A percentile compares a stretch with the other conserved stretches of the same genome.
These are phyloP conservation scores for Syngnathus acus DNA, from an alignment of 2,797 vertebrate genomes.

Conservation along the genomic window DNA sequence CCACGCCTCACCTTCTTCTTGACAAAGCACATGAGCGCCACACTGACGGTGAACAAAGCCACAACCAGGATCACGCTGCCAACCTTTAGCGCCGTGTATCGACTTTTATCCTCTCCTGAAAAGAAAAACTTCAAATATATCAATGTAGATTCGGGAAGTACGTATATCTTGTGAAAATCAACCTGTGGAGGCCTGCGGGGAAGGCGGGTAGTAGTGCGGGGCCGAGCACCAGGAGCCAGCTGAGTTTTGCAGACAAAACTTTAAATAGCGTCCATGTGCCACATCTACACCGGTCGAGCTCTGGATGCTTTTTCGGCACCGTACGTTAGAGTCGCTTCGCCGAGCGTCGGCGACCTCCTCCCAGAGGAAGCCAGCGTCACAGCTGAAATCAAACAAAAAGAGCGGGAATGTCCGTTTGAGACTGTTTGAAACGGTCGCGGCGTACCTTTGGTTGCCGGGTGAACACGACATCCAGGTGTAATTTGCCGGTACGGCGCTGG, in stretches of 20 bases:
- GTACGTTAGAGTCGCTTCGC: constrained; percentile 36
- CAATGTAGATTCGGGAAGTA: too few species aligned
- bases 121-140: too few species aligned
- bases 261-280: constrained; percentile 28
- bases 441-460: constrained; percentile 40
- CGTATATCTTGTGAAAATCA: neutral
- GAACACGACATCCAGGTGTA: constrained; percentile 52
- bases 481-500: constrained; percentile 39
- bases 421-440: neutral
- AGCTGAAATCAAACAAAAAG: constrained; percentile 28
- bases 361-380: constrained; percentile 29
- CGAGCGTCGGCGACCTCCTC: constrained; percentile 1
- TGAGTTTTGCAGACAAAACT: constrained; percentile 76
- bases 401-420: neutral
- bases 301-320: constrained; percentile 67
- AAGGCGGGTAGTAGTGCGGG: rapidly evolving
- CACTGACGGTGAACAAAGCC: constrained; percentile 23
- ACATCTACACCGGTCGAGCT: constrained; percentile 40
- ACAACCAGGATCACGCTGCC: constrained; percentile 30
- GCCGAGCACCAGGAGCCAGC: constrained; percentile 31
- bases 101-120: too few species aligned
- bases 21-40: constrained; percentile 43
- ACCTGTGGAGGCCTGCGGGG: rapidly evolving
- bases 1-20: constrained; percentile 65
- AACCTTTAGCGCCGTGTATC: constrained; percentile 17